These are phyloP conservation scores for Drosophila atroscutellata DNA, from an alignment of 2,888 invertebrate genomes.

Conservation along the genomic window DNA sequence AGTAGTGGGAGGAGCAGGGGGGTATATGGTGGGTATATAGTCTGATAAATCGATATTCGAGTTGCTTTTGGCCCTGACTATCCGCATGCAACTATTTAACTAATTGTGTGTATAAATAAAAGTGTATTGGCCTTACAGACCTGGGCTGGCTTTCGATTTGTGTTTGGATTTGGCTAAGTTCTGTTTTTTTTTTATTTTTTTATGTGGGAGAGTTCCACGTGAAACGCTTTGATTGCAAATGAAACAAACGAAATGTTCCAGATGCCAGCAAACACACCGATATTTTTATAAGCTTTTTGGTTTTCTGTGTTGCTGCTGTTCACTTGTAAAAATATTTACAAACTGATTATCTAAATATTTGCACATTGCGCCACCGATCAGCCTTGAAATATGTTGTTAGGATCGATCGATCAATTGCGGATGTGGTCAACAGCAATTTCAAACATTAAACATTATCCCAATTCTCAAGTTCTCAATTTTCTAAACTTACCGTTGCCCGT, in stretches of 20 bases:
- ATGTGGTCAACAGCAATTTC: conserved; percentile 4
- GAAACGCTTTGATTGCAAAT: conserved; percentile 74
- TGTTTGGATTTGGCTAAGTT: conserved; percentile 33
- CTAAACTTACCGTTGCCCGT: conserved; percentile 31
- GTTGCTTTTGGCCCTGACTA: conserved; percentile 72
- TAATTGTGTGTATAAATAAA: conserved; percentile 31
- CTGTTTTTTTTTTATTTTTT: conserved; percentile 3
- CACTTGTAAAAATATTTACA: conserved; percentile 79
- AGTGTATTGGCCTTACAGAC: conserved; percentile 44
- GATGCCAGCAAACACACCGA: conserved; percentile 52
- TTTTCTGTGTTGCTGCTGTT: conserved; percentile 9
- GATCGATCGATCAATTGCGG: conserved; percentile 14
- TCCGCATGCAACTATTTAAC: conserved; percentile 33
- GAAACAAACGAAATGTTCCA: conserved; percentile 79
- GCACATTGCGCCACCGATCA: conserved; percentile 30
- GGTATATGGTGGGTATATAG: not conserved
- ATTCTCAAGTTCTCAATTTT: not conserved
- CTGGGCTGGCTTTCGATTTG: conserved; percentile 57
- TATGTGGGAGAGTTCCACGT: conserved; percentile 26
- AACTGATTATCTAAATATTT: conserved; percentile 74
- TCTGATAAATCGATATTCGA: conserved; percentile 74
- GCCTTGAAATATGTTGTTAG: conserved; percentile 43
- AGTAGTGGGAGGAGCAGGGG: conserved; percentile 16
- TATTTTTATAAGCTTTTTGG: conserved; percentile 75
- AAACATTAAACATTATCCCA: not conserved